Evolutionary conservation across 2,797 vertebrate genomes (phyloP), one percentile per base, ranked within the genome.

Genomic region (Xenopus petersii): DNA sequence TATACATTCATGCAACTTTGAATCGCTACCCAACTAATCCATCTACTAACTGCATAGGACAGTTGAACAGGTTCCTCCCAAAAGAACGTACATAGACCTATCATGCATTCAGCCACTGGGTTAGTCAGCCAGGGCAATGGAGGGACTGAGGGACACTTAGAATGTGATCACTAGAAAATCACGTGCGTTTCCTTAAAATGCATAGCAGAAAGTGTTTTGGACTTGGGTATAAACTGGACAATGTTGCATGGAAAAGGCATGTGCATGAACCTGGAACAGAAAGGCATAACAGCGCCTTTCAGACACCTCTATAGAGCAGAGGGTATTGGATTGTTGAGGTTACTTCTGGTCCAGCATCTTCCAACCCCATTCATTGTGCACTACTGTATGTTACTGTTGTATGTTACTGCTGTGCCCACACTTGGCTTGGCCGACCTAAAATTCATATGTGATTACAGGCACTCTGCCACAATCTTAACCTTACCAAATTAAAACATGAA

Each of bases 401-500:
- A 30, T 2, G 26, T 83, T 82, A 84, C 42, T 83, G 33, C 13
- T 63, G 67, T 83, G 77, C 80, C 74, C 81, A 81, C 71, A 62
- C 0, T 30, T 63, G 11, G 66, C 51, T 62, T 12, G 36, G 59
- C 24, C 49, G 65, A 58, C 49, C 49, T 61, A 56, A 56, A 13
- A 77, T 12, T 67, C 60, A 10, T 54, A 67, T 72, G 47, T 62
- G 16, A 67, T 56, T 64, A 48, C 62, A 70, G 66, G 71, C 71
- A 70, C 64, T 77, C 59, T 49, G 76, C 67, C 61, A 64, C 66
- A 59, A 12, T 65, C 54, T 59, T 74, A 49, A 86, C 11, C 80
- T 83, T 84, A 86, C 82, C 76, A 84, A 60, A 60, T 26, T 81
- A 86, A 87, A 87, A 78, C 79, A 85, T 81, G 85, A 87, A 87